A percentile compares a stretch with the other conserved stretches of the same genome.
Evolutionary conservation across 2,888 invertebrate species (phyloP).

Genomic region (Yponomeuta sedellus): DNA sequence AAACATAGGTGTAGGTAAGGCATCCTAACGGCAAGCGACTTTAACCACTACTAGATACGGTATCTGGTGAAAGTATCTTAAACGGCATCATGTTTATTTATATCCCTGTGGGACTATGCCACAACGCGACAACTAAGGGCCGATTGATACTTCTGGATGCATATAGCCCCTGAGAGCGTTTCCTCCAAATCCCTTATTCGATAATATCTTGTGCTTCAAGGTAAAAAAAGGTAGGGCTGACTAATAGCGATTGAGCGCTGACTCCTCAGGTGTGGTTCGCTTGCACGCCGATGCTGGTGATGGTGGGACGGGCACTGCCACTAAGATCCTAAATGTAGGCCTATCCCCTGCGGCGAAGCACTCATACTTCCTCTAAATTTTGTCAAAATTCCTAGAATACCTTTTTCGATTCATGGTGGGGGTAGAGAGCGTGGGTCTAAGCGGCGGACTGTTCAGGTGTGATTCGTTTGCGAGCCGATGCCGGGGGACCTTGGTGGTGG

Average conservation of each 20-base stretch:
- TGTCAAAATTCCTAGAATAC: too few species aligned
- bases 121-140: constrained; percentile 29
- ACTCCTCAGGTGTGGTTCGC: constrained; percentile 38
- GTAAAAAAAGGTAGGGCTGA: neutral
- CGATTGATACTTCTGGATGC: constrained; percentile 14
- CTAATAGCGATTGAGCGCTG: too few species aligned
- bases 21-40: too few species aligned
- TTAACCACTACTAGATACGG: too few species aligned
- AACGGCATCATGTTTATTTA: too few species aligned
- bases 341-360: neutral
- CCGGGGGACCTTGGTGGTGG: constrained; percentile 30
- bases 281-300: constrained; percentile 41
- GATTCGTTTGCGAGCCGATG: constrained; percentile 41
- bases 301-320: neutral
- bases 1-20: too few species aligned
- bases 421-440: neutral
- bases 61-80: too few species aligned
- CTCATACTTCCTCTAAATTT: constrained; percentile 28
- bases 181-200: constrained; percentile 26
- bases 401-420: too few species aligned
- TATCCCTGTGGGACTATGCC: neutral
- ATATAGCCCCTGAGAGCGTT: constrained; percentile 37
- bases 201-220: too few species aligned
- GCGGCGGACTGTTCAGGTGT: constrained; percentile 30
- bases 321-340: too few species aligned